Conservation (phyloP, 2,113 vertebrate species). For the Uria aalge region DNA sequence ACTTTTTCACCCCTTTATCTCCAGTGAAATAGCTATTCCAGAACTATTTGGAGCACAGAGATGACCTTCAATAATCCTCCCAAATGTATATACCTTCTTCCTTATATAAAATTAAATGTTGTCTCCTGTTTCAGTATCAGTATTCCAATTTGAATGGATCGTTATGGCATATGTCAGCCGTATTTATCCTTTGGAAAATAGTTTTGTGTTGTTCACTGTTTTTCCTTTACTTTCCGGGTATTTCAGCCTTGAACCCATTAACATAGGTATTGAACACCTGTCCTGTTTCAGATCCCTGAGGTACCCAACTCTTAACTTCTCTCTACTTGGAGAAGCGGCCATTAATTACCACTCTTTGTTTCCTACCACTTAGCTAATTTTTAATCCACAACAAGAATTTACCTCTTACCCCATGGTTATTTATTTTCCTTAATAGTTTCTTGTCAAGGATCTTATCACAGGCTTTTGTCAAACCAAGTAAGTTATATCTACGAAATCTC, state of each 20-base stretch:
- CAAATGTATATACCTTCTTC: neutral
- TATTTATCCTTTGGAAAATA: neutral
- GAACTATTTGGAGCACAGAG: neutral
- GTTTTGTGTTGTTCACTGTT: neutral
- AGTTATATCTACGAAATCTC: neutral
- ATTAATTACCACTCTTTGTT: slow-evolving; percentile 60
- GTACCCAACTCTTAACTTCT: slow-evolving; percentile 40
- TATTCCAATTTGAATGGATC: neutral
- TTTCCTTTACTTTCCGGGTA: neutral
- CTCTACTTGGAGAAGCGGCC: neutral
- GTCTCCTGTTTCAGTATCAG: neutral
- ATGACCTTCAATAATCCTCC: neutral
- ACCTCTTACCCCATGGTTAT: slow-evolving; percentile 25
- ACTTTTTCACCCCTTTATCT: neutral
- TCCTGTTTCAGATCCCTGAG: slow-evolving; percentile 26
- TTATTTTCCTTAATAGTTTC: slow-evolving; percentile 54
- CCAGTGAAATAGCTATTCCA: neutral
- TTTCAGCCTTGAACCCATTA: slow-evolving; percentile 40
- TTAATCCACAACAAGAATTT: slow-evolving; percentile 65
- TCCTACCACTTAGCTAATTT: slow-evolving; percentile 56
- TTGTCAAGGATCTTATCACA: slow-evolving; percentile 21
- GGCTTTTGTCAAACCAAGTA: slow-evolving; percentile 23
- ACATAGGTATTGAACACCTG: slow-evolving; percentile 53
- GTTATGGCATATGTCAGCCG: neutral
- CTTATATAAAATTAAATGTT: neutral